phyloP scores from a whole-genome alignment of 2,113 vertebrate species.

The Corythaeola cristata region DNA sequence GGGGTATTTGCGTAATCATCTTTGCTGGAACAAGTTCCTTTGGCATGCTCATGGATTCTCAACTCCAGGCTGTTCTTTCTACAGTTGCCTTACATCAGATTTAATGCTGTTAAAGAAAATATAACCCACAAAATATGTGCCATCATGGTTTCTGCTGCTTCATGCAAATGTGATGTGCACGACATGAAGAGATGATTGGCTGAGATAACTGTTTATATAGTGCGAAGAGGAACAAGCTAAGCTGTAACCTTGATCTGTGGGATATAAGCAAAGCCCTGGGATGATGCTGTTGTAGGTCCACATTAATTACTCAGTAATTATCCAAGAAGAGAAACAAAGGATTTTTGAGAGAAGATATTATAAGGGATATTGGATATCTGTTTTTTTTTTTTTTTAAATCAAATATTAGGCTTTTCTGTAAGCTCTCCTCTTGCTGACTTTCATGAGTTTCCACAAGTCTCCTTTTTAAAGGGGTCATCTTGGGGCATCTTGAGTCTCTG shows the following conservation, averaged over 20 bases:
- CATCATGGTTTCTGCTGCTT: not conserved
- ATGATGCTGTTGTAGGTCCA: not conserved
- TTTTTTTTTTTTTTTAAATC: no score
- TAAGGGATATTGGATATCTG: not conserved
- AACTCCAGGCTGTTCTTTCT: slow-evolving; percentile 41
- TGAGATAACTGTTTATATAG: not conserved
- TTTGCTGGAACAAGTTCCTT: slow-evolving; percentile 58
- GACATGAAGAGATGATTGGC: not conserved
- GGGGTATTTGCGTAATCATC: slow-evolving; percentile 46
- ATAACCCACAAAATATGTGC: not conserved
- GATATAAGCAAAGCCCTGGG: not conserved
- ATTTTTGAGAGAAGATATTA: not conserved
- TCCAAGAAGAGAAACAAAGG: not conserved
- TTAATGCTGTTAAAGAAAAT: slow-evolving; percentile 37
- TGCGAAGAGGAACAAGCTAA: not conserved
- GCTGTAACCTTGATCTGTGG: not conserved
- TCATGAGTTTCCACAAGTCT: not conserved
- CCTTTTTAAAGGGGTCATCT: not conserved
- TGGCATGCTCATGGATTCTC: slow-evolving; percentile 61
- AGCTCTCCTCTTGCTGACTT: not conserved
- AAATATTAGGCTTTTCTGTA: not conserved
- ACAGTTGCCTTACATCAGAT: slow-evolving; percentile 23
- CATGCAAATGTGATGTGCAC: not conserved
- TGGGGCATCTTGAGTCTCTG: not conserved
- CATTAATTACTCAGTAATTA: not conserved